These are phyloP conservation scores for Galago senegalensis DNA, from an alignment of 2,797 vertebrate species.

Conservation along the genomic window DNA sequence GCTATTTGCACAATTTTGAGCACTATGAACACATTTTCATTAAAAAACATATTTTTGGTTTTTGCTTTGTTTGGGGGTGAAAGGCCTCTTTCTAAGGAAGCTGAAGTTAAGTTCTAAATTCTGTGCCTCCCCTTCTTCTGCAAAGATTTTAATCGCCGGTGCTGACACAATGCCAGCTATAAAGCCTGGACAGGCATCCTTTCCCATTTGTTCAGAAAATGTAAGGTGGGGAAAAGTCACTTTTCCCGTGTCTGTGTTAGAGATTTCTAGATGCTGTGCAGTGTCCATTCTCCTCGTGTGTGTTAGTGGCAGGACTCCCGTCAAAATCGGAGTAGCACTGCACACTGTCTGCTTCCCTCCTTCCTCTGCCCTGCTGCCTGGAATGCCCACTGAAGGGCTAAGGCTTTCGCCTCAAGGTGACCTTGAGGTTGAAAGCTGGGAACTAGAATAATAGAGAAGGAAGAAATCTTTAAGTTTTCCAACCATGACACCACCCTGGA, in stretches of 20 bases:
- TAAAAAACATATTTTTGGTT: constrained; percentile 1
- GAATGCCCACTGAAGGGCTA: background rate
- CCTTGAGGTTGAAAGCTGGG: background rate
- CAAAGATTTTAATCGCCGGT: background rate
- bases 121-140: background rate
- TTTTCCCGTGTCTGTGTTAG: background rate
- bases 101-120: background rate
- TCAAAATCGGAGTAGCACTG: background rate
- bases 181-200: background rate
- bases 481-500: background rate
- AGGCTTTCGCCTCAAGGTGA: background rate
- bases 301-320: background rate
- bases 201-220: background rate
- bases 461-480: background rate
- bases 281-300: background rate
- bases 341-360: background rate
- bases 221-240: background rate
- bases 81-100: constrained; percentile 9
- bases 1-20: background rate
- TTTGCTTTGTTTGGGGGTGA: background rate
- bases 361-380: background rate
- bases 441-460: background rate
- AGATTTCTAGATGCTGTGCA: background rate
- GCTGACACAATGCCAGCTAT: background rate
- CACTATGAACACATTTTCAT: background rate